Base-by-base conservation (phyloP, 2,797 vertebrate genomes). In the Borostomias antarcticus region DNA sequence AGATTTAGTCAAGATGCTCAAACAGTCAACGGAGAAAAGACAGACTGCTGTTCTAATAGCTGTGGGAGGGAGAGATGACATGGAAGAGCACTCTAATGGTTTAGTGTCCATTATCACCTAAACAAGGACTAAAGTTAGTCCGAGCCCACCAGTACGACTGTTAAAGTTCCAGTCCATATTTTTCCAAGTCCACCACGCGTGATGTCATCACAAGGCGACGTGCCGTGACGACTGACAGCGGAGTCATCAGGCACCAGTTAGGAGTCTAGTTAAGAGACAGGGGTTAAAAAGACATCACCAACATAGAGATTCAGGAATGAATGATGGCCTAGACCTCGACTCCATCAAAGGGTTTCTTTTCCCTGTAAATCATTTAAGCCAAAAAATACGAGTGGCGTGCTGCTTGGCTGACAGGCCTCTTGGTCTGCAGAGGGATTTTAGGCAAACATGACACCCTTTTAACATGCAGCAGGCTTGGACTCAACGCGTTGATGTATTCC, bases 1-100 rank as follows among this genome's bases (percentile, higher is more conserved):
- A 58, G 79, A 82, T n/a, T n/a, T n/a, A n/a, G n/a, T n/a, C n/a
- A 33, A 33, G 82, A 86, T 76, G 74, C 73, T 86, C 67, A 68
- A 85, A 78, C 79, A 82, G 81, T 78, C 74, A 69, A 75, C 62
- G 48, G 70, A 69, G 78, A 74, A 82, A 82, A 75, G 70, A 75
- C 21, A 58, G 72, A 77, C 62, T 68, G 60, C 43, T 73, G 77
- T 81, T 74, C 66, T 17, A 17, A 54, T 73, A 75, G 68, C 69
- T 28, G 83, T 85, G 72, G 82, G 82, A 82, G 85, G 80, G 76
- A 79, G 64, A 76, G 64, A 64, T 62, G 35, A 62, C 77, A 53
- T 32, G 60, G 19, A 62, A 62, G 66, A 70, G 37, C 26, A 58
- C 64, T 77, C 73, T 66, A 74, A 74, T 76, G 74, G 76, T 82